Conservation (phyloP, 2,888 invertebrate species). For the Zygogramma bicolorata region DNA sequence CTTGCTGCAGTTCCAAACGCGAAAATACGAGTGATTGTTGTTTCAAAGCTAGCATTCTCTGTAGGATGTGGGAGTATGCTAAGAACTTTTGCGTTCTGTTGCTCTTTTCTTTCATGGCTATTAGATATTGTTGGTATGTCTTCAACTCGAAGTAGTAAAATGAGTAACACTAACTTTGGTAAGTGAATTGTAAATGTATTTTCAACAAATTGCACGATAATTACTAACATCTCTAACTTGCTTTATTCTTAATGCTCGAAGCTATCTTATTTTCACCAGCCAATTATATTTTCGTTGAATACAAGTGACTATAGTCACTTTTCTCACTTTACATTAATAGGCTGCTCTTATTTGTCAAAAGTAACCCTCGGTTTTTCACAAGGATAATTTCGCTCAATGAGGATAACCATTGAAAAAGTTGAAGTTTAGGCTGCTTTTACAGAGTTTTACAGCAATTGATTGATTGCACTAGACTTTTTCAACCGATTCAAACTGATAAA, state of each 20-base stretch:
- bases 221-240: neutral
- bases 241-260: neutral
- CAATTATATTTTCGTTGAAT: neutral
- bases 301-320: too few relatives aligned
- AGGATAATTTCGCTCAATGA: too few relatives aligned
- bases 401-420: too few relatives aligned
- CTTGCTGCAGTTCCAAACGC: neutral
- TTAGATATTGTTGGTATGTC: slow-evolving; percentile 27
- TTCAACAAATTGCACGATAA: neutral
- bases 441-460: too few relatives aligned
- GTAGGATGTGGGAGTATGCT: slow-evolving; percentile 29
- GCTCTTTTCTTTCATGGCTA: slow-evolving; percentile 30
- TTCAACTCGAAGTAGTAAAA: slow-evolving; percentile 15
- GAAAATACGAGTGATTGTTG: slow-evolving; percentile 6
- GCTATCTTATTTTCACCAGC: too few relatives aligned
- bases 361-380: too few relatives aligned
- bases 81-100: slow-evolving; percentile 27
- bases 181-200: slow-evolving; percentile 5
- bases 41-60: slow-evolving; percentile 21
- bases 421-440: too few relatives aligned
- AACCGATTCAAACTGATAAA: too few relatives aligned
- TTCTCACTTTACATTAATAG: too few relatives aligned
- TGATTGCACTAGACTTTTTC: too few relatives aligned
- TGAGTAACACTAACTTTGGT: neutral
- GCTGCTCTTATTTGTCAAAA: too few relatives aligned